These are phyloP conservation scores for Chrysolina haemoptera DNA, from an alignment of 2,888 invertebrate species.

Conservation along the genomic window DNA sequence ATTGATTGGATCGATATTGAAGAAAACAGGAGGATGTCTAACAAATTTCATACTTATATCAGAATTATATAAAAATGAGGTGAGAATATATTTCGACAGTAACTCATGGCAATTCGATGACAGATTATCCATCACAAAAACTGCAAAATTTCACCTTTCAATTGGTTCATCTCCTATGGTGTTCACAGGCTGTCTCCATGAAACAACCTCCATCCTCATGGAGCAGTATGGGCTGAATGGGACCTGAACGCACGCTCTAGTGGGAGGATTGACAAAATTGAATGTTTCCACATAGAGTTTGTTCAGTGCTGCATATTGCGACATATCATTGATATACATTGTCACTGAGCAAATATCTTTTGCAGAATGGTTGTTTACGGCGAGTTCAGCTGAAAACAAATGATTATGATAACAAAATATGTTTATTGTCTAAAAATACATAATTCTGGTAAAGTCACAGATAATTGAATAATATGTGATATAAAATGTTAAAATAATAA, in stretches of 20 bases:
- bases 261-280: constrained; percentile 85
- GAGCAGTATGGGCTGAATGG: constrained; percentile 81
- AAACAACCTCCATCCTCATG: constrained; percentile 84
- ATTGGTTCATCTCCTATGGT: constrained; percentile 56
- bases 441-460: too few species aligned
- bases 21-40: too few species aligned
- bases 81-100: too few species aligned
- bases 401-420: not conserved
- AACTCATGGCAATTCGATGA: not conserved
- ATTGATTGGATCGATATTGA: too few species aligned
- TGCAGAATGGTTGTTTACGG: constrained; percentile 70
- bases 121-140: not conserved
- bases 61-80: too few species aligned
- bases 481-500: too few species aligned
- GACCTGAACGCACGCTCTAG: constrained; percentile 85
- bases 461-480: too few species aligned
- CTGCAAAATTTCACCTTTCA: constrained; percentile 58
- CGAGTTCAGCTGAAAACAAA: constrained; percentile 51
- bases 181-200: constrained; percentile 69
- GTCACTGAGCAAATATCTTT: constrained; percentile 85
- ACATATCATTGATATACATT: constrained; percentile 88
- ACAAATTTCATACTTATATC: too few species aligned
- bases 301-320: constrained; percentile 84
- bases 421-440: too few species aligned
- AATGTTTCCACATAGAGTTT: constrained; percentile 83